Evolutionary conservation across 2,797 vertebrate species (phyloP).

Genomic region (Coranthus polyacanthus): DNA sequence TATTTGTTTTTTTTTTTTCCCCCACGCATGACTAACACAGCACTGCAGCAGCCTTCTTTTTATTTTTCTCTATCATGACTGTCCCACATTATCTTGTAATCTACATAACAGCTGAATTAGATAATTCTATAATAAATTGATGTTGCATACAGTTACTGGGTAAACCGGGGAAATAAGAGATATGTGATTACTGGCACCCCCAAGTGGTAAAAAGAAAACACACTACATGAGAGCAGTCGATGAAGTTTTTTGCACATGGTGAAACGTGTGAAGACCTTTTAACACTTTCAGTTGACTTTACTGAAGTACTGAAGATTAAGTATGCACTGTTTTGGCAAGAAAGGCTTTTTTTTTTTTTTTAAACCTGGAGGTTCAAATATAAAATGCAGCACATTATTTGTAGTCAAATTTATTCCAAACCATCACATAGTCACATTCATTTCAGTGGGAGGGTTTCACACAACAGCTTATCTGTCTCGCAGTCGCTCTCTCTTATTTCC

Average conservation of each 20-base stretch:
- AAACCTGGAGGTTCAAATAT: no score
- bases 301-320: no score
- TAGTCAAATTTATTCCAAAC: no score
- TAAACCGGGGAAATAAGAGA: conserved; percentile 9
- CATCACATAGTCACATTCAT: neutral
- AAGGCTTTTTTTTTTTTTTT: no score
- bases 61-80: conserved; percentile 1
- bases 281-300: no score
- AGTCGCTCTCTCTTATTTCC: conserved; percentile 15
- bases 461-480: no score
- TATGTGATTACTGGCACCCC: conserved; percentile 69
- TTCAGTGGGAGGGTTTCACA: neutral
- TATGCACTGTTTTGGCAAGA: no score
- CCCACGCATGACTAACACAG: neutral
- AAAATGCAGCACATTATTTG: no score
- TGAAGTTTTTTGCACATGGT: neutral
- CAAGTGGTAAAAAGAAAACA: conserved; percentile 62
- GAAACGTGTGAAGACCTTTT: neutral
- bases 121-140: conserved; percentile 7
- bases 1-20: neutral
- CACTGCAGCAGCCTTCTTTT: neutral
- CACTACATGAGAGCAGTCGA: neutral
- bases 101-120: conserved; percentile 11
- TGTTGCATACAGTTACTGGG: conserved; percentile 2
- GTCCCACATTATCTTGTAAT: neutral